Evolutionary conservation across 2,888 invertebrate species (phyloP), one percentile per base, ranked within the genome.

Genomic region (Athrips mouffetella): DNA sequence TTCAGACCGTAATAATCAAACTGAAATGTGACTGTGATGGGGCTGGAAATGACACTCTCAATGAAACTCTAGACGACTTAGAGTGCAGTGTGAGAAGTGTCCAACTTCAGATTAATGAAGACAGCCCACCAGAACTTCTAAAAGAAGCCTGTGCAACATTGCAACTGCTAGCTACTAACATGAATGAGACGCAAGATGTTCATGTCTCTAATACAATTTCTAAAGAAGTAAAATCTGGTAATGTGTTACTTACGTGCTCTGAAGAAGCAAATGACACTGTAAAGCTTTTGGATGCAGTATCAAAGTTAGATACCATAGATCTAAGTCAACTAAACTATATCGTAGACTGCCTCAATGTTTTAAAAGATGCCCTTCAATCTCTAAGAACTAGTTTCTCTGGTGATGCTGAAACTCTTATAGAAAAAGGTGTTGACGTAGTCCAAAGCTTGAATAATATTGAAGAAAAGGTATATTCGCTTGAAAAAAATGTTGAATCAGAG

Each of bases 21-120:
- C 62, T 87, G 2, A 87, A 86, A 59, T 64, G 72, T 51, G 80
- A 86, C 55, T 82, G 76, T 52, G 82, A 82, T 54, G 73, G 74
- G 29, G 61, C 65, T 47, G 60, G 60, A 11, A 80, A 76, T 65
- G 84, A 86, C 52, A 67, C 76, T 63, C 75, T 87, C 55, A 82
- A 80, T 72, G 88, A 88, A 63, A 81, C 83, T 68, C 79, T 90
- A 59, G 81, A 86, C 59, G 88, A 88, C 61, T 79, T 88, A 77
- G 88, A 88, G 73, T 87, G 87, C 73, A 84, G 80, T 65, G 84
- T 87, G 65, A 83, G 87, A 60, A 87, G 86, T 73, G 83, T 87
- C 3, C 86, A 86, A 58, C 76, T 87, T 58, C 85, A 84, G 57
- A 78, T 86, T 41, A 79, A 76, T 60, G 86, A 87, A 65, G 74